These are phyloP conservation scores for Bicyclus anynana DNA, from an alignment of 1,140 invertebrate genomes.

Conservation along the genomic window DNA sequence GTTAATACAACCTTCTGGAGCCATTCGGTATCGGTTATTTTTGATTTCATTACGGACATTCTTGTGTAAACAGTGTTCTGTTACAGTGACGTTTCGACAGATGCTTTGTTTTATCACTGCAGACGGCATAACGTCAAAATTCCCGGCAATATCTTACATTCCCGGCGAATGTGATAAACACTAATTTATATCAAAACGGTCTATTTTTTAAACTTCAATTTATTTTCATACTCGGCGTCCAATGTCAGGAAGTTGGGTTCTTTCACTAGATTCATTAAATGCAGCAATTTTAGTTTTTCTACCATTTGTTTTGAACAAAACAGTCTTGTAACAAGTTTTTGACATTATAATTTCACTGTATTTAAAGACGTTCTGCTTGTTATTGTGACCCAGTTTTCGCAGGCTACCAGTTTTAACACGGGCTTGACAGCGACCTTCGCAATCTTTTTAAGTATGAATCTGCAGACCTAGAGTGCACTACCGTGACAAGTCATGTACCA, in stretches of 20 bases:
- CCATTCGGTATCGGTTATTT: background rate
- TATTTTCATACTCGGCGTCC: no score
- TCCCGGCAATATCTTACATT: background rate
- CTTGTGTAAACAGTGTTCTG: background rate
- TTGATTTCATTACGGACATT: background rate
- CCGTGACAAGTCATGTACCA: background rate
- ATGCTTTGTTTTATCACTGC: conserved; percentile 6
- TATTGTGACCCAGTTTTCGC: background rate
- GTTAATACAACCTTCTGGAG: background rate
- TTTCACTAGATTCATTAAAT: no score
- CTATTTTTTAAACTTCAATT: background rate
- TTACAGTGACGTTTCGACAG: conserved; percentile 14
- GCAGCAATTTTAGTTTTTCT: no score
- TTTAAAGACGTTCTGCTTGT: background rate
- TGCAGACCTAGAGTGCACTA: background rate
- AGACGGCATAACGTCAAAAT: conserved; percentile 5
- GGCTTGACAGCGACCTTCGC: background rate
- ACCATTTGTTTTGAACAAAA: no score
- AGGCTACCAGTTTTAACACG: background rate
- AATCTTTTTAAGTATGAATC: background rate
- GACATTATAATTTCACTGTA: background rate
- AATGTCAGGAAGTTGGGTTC: no score
- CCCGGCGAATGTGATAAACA: background rate
- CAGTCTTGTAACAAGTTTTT: no score
- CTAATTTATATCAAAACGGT: background rate